Percentiles rank a stretch among this genome's conserved stretches.
Evolutionary conservation across 92 coral and sea anemone genomes (phyloP).

Genomic region (Nematostella vectensis): DNA sequence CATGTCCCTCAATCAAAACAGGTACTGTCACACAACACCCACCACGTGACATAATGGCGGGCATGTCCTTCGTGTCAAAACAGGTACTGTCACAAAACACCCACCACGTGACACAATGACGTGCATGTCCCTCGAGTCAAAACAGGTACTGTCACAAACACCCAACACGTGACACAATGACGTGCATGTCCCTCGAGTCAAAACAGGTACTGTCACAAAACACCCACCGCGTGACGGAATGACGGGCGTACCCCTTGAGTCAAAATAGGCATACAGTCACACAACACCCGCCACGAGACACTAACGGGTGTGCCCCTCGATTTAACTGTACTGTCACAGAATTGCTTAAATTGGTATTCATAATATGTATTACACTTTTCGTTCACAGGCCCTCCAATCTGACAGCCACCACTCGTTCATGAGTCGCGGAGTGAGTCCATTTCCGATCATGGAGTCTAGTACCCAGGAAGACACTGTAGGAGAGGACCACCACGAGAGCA

Average conservation of each 20-base stretch:
- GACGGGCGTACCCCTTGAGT: too few relatives aligned
- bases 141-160: conserved; percentile 6
- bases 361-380: too few relatives aligned
- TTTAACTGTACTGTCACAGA: conserved; percentile 8
- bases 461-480: conserved; percentile 35
- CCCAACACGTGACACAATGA: conserved; percentile 28
- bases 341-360: too few relatives aligned
- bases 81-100: conserved; percentile 1
- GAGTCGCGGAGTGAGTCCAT: conserved; percentile 48
- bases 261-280: too few relatives aligned
- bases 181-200: conserved; percentile 38
- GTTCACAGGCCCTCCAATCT: conserved; percentile 25
- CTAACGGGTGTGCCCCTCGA: conserved; percentile 47
- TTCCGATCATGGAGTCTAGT: conserved; percentile 46
- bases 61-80: conserved; percentile 37
- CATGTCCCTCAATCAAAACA: conserved; percentile 33
- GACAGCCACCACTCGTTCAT: conserved; percentile 51
- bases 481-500: conserved; percentile 20
- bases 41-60: conserved; percentile 35
- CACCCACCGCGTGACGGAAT: background rate
- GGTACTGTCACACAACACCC: background rate
- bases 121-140: conserved; percentile 35
- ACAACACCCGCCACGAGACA: conserved; percentile 38
- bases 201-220: conserved; percentile 11
- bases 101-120: conserved; percentile 35